Percentiles rank a stretch among this genome's conserved stretches.
These are phyloP conservation scores for Syritta pipiens DNA, from an alignment of 2,888 invertebrate genomes.

Conservation along the genomic window DNA sequence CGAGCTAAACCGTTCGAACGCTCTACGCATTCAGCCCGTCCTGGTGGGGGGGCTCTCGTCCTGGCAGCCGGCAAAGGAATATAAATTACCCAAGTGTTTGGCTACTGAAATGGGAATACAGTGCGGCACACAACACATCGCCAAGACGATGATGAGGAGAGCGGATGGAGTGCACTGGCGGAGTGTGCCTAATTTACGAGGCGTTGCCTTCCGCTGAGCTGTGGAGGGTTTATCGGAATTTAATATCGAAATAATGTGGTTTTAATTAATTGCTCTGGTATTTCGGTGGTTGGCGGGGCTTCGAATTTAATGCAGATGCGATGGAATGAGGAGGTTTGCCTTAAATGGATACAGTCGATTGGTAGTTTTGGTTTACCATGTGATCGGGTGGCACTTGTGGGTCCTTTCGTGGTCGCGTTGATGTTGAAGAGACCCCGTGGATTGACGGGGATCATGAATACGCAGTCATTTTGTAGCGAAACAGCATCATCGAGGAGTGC, in stretches of 20 bases:
- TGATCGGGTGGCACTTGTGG: too few species aligned
- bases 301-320: constrained; percentile 37
- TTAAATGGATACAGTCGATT: neutral
- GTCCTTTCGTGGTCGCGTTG: too few species aligned
- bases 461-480: too few species aligned
- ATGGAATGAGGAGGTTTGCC: constrained; percentile 1
- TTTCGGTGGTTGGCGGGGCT: constrained; percentile 13
- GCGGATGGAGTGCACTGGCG: too few species aligned
- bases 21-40: constrained; percentile 50
- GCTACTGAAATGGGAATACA: constrained; percentile 47
- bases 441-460: too few species aligned
- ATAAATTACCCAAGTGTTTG: constrained; percentile 68
- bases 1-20: too few species aligned
- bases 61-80: constrained; percentile 46
- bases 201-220: constrained; percentile 60
- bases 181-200: constrained; percentile 63
- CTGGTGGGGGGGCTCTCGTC: constrained; percentile 23
- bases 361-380: too few species aligned
- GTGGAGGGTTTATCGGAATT: constrained; percentile 55
- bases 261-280: constrained; percentile 62
- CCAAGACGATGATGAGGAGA: too few species aligned
- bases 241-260: constrained; percentile 67
- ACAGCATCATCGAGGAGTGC: too few species aligned
- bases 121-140: constrained; percentile 11
- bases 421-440: too few species aligned